A percentile compares a stretch with the other conserved stretches of the same genome.
Evolutionary conservation across 2,113 vertebrate species (phyloP).

Genomic region (Casuarius casuarius): DNA sequence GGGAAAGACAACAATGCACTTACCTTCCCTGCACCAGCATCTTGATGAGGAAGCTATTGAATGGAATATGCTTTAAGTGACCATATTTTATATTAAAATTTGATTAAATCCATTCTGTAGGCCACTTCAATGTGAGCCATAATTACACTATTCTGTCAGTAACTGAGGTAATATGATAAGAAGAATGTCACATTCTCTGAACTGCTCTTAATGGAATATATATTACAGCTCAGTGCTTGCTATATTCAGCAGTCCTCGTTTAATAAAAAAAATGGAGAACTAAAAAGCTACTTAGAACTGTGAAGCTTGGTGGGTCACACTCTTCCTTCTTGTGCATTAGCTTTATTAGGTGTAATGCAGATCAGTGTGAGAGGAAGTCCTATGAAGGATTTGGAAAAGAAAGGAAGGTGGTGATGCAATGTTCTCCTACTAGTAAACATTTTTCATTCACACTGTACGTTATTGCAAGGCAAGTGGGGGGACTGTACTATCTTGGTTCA

Average conservation of each 20-base stretch:
- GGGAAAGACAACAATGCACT: not conserved
- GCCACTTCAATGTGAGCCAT: slow-evolving; percentile 57
- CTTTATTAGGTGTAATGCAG: not conserved
- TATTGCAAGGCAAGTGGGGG: not conserved
- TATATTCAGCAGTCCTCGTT: not conserved
- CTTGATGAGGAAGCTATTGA: slow-evolving; percentile 18
- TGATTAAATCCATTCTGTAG: slow-evolving; percentile 64
- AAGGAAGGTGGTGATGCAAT: not conserved
- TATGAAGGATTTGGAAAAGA: not conserved
- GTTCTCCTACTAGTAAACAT: not conserved
- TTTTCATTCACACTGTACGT: not conserved
- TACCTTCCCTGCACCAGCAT: not conserved
- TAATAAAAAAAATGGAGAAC: slow-evolving; percentile 21
- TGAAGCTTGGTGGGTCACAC: not conserved
- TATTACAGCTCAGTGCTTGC: not conserved
- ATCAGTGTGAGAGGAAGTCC: not conserved
- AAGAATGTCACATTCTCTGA: slow-evolving; percentile 60
- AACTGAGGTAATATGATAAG: slow-evolving; percentile 64
- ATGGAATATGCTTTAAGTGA: slow-evolving; percentile 31
- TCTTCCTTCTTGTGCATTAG: not conserved
- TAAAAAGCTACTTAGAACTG: slow-evolving; percentile 21
- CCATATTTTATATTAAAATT: slow-evolving; percentile 60
- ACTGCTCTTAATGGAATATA: slow-evolving; percentile 22
- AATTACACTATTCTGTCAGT: slow-evolving; percentile 68
- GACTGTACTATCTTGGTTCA: not conserved